Conservation (phyloP, 2,888 invertebrate genomes). For the Spialia ferax region DNA sequence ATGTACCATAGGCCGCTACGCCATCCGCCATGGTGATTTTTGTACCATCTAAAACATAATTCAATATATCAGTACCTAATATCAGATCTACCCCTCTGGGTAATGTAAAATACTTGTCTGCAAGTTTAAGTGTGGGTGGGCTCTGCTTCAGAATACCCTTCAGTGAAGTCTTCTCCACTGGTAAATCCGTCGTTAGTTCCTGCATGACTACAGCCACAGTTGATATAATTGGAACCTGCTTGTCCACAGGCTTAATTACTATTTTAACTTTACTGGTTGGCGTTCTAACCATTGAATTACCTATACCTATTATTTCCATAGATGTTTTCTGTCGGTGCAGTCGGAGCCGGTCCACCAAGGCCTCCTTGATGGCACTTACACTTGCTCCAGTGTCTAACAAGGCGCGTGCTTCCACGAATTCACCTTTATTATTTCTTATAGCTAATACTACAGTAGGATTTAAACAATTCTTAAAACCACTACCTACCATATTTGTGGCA, state of each 20-base stretch:
- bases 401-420: background rate
- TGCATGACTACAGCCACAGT: background rate
- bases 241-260: slow-evolving; percentile 1
- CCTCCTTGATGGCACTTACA: background rate
- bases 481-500: background rate
- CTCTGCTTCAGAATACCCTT: background rate
- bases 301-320: background rate
- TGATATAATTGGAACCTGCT: background rate
- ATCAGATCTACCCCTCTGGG: background rate
- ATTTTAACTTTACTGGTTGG: background rate
- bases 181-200: background rate
- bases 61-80: background rate
- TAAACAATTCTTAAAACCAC: background rate
- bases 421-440: background rate
- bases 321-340: background rate
- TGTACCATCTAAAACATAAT: slow-evolving; percentile 1
- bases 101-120: background rate
- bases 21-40: background rate
- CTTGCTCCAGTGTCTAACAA: slow-evolving; percentile 6
- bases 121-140: background rate
- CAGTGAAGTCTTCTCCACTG: background rate
- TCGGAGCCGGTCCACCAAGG: background rate
- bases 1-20: background rate
- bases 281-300: background rate
- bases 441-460: background rate